Conservation (phyloP, 1,140 invertebrate genomes). For the Holcopasites calliopsidis region DNA sequence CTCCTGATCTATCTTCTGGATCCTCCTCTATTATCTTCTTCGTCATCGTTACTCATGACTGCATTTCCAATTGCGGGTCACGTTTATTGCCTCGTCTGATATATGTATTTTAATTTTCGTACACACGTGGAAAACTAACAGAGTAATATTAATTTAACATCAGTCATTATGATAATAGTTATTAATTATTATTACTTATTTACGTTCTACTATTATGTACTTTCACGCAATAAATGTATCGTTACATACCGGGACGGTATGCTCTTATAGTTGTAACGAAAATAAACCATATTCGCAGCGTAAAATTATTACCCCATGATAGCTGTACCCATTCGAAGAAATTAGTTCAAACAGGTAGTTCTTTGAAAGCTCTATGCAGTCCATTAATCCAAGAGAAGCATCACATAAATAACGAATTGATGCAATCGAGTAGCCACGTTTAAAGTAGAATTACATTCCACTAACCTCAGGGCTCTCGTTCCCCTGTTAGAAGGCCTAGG, state of each 20-base stretch:
- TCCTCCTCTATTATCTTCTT: neutral
- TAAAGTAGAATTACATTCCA: neutral
- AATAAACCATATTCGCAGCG: constrained; percentile 70
- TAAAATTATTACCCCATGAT: neutral
- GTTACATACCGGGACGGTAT: constrained; percentile 56
- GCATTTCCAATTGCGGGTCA: neutral
- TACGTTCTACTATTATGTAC: constrained; percentile 70
- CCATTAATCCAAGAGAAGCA: too few species aligned
- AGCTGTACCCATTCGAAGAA: neutral
- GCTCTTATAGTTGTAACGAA: constrained; percentile 63
- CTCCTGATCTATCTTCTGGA: constrained; percentile 14
- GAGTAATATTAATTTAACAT: constrained; percentile 64
- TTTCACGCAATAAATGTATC: constrained; percentile 70
- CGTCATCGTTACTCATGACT: neutral
- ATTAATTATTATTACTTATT: constrained; percentile 72
- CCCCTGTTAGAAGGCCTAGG: neutral
- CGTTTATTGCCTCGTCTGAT: constrained; percentile 8
- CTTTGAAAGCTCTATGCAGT: too few species aligned
- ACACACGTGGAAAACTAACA: constrained; percentile 60
- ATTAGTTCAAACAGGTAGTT: neutral
- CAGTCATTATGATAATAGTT: constrained; percentile 68
- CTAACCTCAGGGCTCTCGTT: constrained; percentile 21
- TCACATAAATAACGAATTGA: too few species aligned
- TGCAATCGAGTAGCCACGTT: neutral
- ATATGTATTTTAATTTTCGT: constrained; percentile 49